These are phyloP conservation scores for Euphysa ruthae DNA, from an alignment of 30 jellyfish, hydroid and myxozoan genomes.

Conservation along the genomic window DNA sequence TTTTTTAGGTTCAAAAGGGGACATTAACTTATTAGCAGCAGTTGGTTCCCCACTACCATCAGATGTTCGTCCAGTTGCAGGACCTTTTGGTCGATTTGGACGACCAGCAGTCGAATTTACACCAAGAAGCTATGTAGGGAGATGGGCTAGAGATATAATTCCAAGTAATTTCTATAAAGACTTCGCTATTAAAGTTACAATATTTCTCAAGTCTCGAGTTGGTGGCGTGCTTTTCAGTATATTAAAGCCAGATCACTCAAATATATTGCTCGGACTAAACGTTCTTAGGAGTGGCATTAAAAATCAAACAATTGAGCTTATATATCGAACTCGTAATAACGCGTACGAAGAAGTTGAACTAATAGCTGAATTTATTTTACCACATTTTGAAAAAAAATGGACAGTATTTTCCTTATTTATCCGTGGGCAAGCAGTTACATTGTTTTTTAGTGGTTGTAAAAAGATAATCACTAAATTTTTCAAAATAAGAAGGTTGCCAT, in stretches of 20 bases:
- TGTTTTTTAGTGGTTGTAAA: constrained; percentile 65
- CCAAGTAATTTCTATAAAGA: constrained; percentile 44
- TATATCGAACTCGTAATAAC: constrained; percentile 28
- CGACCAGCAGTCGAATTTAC: constrained; percentile 80
- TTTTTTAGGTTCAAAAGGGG: constrained; percentile 38
- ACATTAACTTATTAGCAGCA: constrained; percentile 63
- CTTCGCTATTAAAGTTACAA: constrained; percentile 69
- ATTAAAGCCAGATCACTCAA: too few species aligned
- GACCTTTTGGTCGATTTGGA: constrained; percentile 65
- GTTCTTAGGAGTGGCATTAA: too few species aligned
- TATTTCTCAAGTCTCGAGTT: constrained; percentile 11
- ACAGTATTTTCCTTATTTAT: constrained; percentile 58
- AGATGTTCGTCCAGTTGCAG: constrained; percentile 61
- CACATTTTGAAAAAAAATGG: constrained; percentile 51
- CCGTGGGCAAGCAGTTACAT: constrained; percentile 28
- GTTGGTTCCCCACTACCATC: constrained; percentile 92
- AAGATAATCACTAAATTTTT: constrained; percentile 26
- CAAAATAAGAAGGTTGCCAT: constrained; percentile 5
- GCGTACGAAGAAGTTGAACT: not conserved
- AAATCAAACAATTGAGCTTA: constrained; percentile 30
- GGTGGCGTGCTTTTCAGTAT: too few species aligned
- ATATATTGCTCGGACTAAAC: too few species aligned
- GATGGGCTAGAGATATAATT: constrained; percentile 70
- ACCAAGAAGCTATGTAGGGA: constrained; percentile 69
- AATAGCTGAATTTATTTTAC: constrained; percentile 39